Conservation (phyloP, 2,888 invertebrate genomes). For the Xanthorhoe designata region DNA sequence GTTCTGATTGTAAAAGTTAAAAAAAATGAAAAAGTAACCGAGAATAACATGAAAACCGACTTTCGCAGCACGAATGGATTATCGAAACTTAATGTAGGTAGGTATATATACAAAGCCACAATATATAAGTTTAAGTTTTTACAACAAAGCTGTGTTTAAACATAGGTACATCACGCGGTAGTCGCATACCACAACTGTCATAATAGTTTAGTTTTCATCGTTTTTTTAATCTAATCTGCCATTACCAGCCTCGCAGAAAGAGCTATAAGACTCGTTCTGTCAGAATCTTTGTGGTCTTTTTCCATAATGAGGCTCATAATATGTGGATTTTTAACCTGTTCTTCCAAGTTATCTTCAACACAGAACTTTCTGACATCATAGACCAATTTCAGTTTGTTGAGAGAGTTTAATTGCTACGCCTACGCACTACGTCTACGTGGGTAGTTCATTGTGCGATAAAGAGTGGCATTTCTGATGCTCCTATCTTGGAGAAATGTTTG, state of each 20-base stretch:
- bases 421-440: neutral
- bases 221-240: neutral
- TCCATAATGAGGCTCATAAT: neutral
- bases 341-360: neutral
- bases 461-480: neutral
- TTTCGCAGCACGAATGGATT: neutral
- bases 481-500: neutral
- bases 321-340: neutral
- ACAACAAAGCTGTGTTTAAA: constrained; percentile 60
- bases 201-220: constrained; percentile 5
- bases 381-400: neutral
- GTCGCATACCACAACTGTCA: constrained; percentile 49
- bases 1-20: too few species aligned
- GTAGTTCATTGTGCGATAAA: neutral
- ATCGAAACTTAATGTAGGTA: neutral
- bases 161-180: constrained; percentile 50
- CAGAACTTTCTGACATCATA: neutral
- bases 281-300: neutral
- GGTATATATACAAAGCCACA: neutral
- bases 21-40: constrained; percentile 25
- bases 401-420: neutral
- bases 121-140: constrained; percentile 40
- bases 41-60: constrained; percentile 47
- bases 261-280: neutral
- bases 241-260: neutral